Evolutionary conservation across 1,140 invertebrate species (phyloP).

Genomic region (Mylabris phalerata): DNA sequence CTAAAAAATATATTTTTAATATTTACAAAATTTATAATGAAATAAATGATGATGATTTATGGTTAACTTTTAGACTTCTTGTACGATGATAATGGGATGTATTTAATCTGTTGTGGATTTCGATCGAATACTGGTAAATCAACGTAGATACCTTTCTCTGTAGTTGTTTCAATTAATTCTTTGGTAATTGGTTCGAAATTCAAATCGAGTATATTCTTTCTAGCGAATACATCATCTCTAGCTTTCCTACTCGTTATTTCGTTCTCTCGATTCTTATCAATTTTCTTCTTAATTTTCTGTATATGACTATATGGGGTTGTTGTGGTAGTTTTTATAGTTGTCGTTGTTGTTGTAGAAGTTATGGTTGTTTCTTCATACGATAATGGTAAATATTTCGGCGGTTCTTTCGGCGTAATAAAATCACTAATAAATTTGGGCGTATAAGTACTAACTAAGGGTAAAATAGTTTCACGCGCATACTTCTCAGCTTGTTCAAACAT

Average conservation of each 20-base stretch:
- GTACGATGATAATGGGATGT: constrained; percentile 29
- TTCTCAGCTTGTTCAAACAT: constrained; percentile 73
- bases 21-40: constrained; percentile 15
- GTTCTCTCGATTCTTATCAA: neutral
- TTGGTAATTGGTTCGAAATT: constrained; percentile 11
- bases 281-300: constrained; percentile 30
- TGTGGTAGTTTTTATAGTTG: constrained; percentile 1
- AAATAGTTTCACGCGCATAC: constrained; percentile 66
- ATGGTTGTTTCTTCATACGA: constrained; percentile 4
- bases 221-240: constrained; percentile 15
- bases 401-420: constrained; percentile 32
- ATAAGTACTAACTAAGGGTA: constrained; percentile 68
- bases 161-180: constrained; percentile 1
- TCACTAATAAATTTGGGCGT: constrained; percentile 54
- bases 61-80: no score
- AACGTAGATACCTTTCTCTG: constrained; percentile 31
- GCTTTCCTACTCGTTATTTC: constrained; percentile 13
- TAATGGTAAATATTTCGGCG: constrained; percentile 36
- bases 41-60: constrained; percentile 5
- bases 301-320: constrained; percentile 32
- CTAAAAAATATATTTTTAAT: constrained; percentile 3
- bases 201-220: constrained; percentile 8
- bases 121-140: constrained; percentile 38
- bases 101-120: constrained; percentile 29
- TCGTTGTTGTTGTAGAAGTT: neutral